phyloP scores from a whole-genome alignment of 92 coral and sea anemone species.

The Epizoanthus stellaris region DNA sequence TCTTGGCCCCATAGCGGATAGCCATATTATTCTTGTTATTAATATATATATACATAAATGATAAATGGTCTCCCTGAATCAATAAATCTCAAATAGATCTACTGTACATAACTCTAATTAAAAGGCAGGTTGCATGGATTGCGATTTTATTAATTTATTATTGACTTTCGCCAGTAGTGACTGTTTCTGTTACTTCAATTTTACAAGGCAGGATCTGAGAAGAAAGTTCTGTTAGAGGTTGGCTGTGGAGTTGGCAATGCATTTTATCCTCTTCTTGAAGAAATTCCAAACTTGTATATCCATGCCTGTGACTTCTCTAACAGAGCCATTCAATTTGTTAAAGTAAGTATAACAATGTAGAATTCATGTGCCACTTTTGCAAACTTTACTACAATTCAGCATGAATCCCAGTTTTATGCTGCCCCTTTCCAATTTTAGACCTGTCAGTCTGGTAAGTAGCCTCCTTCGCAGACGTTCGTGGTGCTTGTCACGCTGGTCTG shows the following conservation, averaged over 20 bases:
- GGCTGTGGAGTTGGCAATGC: slow-evolving; percentile 99
- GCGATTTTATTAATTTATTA: neutral
- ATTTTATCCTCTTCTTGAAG: slow-evolving; percentile 90
- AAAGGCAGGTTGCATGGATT: neutral
- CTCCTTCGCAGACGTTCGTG: too few relatives aligned
- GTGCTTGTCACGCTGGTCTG: too few relatives aligned
- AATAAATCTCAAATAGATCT: too few relatives aligned
- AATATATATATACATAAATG: too few relatives aligned
- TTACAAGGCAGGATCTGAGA: slow-evolving; percentile 61
- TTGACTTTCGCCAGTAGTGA: neutral
- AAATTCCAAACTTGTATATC: slow-evolving; percentile 76
- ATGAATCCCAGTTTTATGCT: too few relatives aligned
- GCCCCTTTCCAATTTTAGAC: too few relatives aligned
- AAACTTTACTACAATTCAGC: neutral
- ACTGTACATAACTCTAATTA: too few relatives aligned
- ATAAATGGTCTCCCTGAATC: too few relatives aligned
- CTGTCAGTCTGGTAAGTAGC: too few relatives aligned
- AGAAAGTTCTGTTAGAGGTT: slow-evolving; percentile 83
- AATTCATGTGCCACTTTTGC: too few relatives aligned
- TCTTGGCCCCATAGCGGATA: too few relatives aligned
- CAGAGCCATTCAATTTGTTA: slow-evolving; percentile 93
- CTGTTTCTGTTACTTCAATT: neutral
- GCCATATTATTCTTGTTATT: too few relatives aligned
- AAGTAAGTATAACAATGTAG: slow-evolving; percentile 55
- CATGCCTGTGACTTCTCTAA: slow-evolving; percentile 98